phyloP scores from a whole-genome alignment of 2,113 vertebrate species.

The Capreolus pygargus region DNA sequence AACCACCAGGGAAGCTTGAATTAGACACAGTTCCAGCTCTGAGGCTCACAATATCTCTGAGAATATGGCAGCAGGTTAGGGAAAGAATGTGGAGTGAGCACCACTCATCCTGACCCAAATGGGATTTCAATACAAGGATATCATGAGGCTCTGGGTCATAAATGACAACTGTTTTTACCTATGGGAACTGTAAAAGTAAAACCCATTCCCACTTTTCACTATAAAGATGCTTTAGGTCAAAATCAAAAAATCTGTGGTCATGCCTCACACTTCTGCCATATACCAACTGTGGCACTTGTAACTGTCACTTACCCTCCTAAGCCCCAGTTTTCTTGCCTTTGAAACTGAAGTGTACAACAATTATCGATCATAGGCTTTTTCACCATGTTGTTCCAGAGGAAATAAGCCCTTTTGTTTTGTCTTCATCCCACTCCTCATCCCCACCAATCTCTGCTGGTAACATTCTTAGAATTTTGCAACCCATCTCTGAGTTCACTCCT shows the following conservation, averaged over 20 bases:
- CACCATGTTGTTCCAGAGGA: neutral
- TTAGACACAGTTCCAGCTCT: neutral
- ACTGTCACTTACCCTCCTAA: neutral
- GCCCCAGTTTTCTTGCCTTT: neutral
- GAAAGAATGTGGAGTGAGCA: neutral
- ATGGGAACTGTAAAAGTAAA: neutral
- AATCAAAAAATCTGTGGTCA: neutral
- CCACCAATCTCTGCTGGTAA: neutral
- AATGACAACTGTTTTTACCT: neutral
- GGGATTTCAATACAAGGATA: neutral
- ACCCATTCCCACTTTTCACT: neutral
- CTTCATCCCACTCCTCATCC: neutral
- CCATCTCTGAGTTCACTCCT: neutral
- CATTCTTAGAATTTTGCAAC: neutral
- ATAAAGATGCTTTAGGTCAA: neutral
- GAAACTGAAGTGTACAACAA: neutral
- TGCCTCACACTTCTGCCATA: neutral
- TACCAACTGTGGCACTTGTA: neutral
- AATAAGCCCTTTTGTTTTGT: neutral
- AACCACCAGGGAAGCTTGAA: neutral
- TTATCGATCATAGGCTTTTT: neutral
- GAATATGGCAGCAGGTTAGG: neutral
- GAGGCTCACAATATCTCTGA: neutral
- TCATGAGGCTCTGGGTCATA: neutral
- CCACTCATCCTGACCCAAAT: rapidly evolving